Evolutionary conservation across 2,888 invertebrate genomes (phyloP).

Genomic region (Melinaea menophilus): DNA sequence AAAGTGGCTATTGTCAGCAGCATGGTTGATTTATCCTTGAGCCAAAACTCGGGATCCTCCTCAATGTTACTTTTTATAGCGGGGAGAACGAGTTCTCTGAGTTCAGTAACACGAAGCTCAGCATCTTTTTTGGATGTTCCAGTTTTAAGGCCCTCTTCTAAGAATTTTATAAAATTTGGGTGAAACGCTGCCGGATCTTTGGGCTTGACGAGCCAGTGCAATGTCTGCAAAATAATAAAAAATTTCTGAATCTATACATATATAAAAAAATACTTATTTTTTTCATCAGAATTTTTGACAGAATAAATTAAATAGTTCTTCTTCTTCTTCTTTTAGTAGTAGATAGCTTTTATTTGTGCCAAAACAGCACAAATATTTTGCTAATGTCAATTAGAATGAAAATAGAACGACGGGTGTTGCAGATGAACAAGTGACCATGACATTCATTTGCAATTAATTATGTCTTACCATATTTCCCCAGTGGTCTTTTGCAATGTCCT

Average conservation of each 20-base stretch:
- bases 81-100: conserved; percentile 81
- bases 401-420: no score
- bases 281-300: no score
- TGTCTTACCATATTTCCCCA: conserved; percentile 87
- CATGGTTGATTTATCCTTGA: conserved; percentile 81
- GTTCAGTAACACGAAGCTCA: conserved; percentile 81
- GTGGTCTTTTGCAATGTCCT: conserved; percentile 84
- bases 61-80: conserved; percentile 76
- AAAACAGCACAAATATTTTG: no score
- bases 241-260: background rate
- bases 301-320: no score
- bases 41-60: conserved; percentile 81
- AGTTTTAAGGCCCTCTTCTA: conserved; percentile 85
- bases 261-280: no score
- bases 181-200: conserved; percentile 89
- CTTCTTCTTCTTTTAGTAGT: no score
- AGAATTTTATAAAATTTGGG: conserved; percentile 84
- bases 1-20: conserved; percentile 84
- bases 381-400: no score
- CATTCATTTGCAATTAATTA: background rate
- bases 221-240: conserved; percentile 58
- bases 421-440: no score
- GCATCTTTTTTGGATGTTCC: conserved; percentile 86
- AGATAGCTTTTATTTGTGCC: no score
- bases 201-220: conserved; percentile 92